phyloP scores from a whole-genome alignment of 2,797 vertebrate genomes.

The Sebastolobus altivelis region DNA sequence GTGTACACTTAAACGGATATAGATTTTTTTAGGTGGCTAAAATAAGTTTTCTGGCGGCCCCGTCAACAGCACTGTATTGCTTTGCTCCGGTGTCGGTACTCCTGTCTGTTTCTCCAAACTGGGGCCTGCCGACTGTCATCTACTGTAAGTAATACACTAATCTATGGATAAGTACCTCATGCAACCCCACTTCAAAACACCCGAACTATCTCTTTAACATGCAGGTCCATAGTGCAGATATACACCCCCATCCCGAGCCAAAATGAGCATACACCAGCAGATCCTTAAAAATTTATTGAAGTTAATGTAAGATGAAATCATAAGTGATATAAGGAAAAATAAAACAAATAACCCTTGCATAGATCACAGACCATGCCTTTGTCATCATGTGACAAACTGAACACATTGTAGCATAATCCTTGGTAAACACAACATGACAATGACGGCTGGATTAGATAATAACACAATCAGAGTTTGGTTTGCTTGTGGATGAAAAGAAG shows the following conservation, averaged over 20 bases:
- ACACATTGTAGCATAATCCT: constrained; percentile 79
- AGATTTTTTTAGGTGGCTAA: no score
- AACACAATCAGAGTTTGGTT: constrained; percentile 70
- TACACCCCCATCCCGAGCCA: constrained; percentile 28
- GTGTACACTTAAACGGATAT: no score
- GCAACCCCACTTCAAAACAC: no score
- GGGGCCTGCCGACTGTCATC: no score
- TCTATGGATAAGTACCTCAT: no score
- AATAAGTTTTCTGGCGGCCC: no score
- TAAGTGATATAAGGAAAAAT: constrained; percentile 79
- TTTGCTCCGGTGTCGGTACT: no score
- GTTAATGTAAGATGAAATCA: constrained; percentile 85
- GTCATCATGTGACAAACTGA: constrained; percentile 82
- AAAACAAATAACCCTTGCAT: constrained; percentile 86
- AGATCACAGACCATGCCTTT: constrained; percentile 89
- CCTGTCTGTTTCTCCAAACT: no score
- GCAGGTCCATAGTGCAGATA: constrained; percentile 9
- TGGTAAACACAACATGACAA: constrained; percentile 75
- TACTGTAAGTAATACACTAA: no score
- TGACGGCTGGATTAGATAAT: constrained; percentile 69
- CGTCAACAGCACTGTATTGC: no score
- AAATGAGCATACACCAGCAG: constrained; percentile 77
- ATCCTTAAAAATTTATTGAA: constrained; percentile 91
- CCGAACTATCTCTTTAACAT: not conserved
- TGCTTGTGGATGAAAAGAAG: constrained; percentile 71